Conservation (phyloP, 2,797 vertebrate genomes). For the Scarus forsteni region DNA sequence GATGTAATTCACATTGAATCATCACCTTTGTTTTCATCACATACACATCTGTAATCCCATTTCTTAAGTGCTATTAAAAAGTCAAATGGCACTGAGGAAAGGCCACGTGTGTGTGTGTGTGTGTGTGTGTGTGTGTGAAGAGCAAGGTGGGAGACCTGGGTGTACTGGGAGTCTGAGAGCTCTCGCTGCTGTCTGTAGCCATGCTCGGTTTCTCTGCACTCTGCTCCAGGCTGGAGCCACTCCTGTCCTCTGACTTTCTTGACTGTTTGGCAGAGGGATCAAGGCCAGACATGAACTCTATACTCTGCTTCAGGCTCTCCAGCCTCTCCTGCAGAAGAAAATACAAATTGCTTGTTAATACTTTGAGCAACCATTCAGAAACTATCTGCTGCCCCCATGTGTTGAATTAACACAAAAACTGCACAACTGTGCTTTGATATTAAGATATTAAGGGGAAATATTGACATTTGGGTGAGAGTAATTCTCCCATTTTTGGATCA, state of each 20-base stretch:
- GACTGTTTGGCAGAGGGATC: slow-evolving; percentile 86
- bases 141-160: slow-evolving; percentile 83
- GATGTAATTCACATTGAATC: no score
- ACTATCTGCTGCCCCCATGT: slow-evolving; percentile 71
- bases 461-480: slow-evolving; percentile 1
- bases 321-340: slow-evolving; percentile 90
- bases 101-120: not conserved
- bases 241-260: slow-evolving; percentile 83
- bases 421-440: not conserved
- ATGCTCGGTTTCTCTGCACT: slow-evolving; percentile 76
- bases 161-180: slow-evolving; percentile 84
- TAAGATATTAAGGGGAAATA: not conserved
- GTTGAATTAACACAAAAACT: slow-evolving; percentile 22
- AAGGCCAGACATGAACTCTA: slow-evolving; percentile 96
- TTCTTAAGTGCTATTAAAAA: not conserved
- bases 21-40: not conserved
- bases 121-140: no score
- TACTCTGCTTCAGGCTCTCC: slow-evolving; percentile 96
- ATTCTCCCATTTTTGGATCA: not conserved
- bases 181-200: slow-evolving; percentile 81
- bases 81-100: not conserved
- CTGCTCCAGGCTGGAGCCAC: slow-evolving; percentile 71
- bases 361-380: not conserved
- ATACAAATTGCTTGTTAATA: not conserved
- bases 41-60: not conserved